Conservation (phyloP, 2,113 vertebrate species). For the Rhipidura dahli region DNA sequence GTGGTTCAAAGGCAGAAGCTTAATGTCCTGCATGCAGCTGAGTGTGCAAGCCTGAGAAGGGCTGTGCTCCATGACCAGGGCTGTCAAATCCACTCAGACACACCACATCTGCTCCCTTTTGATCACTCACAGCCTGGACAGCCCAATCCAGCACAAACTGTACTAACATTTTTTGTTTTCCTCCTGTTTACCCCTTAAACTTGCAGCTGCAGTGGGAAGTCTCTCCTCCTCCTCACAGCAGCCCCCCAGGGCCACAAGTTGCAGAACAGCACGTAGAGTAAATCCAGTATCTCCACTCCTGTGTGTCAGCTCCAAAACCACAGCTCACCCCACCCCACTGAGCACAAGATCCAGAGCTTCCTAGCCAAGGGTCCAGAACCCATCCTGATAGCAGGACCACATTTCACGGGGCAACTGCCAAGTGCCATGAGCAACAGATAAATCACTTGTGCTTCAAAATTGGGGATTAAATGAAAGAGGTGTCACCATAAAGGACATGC, state of each 20-base stretch:
- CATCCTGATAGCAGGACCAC: neutral
- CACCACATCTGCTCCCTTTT: neutral
- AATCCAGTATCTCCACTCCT: neutral
- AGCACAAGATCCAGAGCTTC: neutral
- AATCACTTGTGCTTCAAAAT: neutral
- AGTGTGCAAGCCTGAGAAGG: neutral
- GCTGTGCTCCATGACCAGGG: neutral
- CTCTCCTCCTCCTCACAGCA: constrained; percentile 8
- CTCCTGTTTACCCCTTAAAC: constrained; percentile 44
- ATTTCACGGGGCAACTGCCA: neutral
- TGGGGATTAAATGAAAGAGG: neutral
- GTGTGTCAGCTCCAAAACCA: neutral
- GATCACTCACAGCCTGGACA: neutral
- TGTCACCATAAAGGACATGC: neutral
- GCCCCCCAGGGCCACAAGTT: neutral
- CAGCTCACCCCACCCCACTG: neutral
- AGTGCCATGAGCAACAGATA: neutral
- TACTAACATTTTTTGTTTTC: neutral
- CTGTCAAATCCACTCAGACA: neutral
- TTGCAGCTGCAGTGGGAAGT: constrained; percentile 51
- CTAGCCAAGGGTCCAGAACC: neutral
- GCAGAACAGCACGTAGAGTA: constrained; percentile 14
- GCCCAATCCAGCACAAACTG: neutral
- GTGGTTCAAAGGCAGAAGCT: neutral
- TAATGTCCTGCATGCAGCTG: neutral